Base-by-base conservation (phyloP, 2,888 invertebrate genomes). In the Drosophila ustulata region DNA sequence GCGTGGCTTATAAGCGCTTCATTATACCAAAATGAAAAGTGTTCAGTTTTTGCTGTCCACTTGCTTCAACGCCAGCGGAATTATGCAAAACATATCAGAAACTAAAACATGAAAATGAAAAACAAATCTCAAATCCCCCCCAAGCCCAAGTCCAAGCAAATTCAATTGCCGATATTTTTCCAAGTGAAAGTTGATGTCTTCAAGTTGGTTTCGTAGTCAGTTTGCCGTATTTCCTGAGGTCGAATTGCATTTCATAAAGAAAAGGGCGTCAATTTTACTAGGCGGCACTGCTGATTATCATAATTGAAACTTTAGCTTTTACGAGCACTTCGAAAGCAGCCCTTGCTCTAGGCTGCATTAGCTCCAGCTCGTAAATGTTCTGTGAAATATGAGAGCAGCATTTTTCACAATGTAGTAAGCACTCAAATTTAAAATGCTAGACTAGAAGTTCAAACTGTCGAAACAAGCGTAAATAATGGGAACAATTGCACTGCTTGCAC, bases 1-100 rank as follows among this genome's bases (percentile, higher is more conserved):
- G 53, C 62, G 43, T 71, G 76, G 69, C 68, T 72, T 68, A 78
- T 81, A 77, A 67, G 71, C 68, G 67, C 70, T 68, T 83, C 67
- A 71, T 78, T 84, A 87, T 75, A 78, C 70, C 72, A 71, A 82
- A 83, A 75, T 83, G 80, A 82, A 82, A 87, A 82, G 81, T 81
- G 86, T 45, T 28, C 46, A 43, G 32, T 46, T 65, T 62, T 56
- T 58, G 30, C 34, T 51, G 34, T 64, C 71, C 45, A 58, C 67
- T 50, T 43, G 63, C 62, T 66, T 47, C 55, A 59, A 43, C 52
- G 59, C 68, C 52, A 34, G 61, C 39, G 61, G 72, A 76, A 88
- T 88, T 88, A 88, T 88, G 89, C 84, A 83, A 78, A 84, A 78
- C 47, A 75, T 62, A 50, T 61, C 34, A 46, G 7, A 37, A 62